A percentile compares a stretch with the other conserved stretches of the same genome.
Evolutionary conservation across 2,888 invertebrate species (phyloP).

Genomic region (Carterocephalus palaemon): DNA sequence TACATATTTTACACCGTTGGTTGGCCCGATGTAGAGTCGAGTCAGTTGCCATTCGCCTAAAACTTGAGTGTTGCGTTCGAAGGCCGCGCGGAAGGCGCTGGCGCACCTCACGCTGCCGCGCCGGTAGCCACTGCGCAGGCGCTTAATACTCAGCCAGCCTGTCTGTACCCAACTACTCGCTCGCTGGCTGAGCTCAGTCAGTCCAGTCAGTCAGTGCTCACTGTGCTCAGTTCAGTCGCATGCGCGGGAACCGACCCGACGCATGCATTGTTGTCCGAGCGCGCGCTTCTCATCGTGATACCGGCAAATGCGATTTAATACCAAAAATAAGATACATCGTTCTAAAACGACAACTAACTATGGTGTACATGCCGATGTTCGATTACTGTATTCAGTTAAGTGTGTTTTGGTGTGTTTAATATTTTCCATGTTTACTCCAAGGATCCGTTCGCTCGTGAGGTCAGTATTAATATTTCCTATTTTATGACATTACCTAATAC

Average conservation of each 20-base stretch:
- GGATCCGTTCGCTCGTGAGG: slow-evolving; percentile 34
- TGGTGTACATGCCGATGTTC: background rate
- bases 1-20: too few relatives aligned
- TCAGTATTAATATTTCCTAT: slow-evolving; percentile 36
- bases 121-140: slow-evolving; percentile 2
- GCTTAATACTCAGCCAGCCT: slow-evolving; percentile 1
- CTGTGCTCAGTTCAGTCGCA: too few relatives aligned
- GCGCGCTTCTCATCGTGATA: slow-evolving; percentile 6
- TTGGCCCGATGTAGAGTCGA: too few relatives aligned
- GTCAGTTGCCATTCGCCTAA: too few relatives aligned
- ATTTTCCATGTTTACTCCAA: slow-evolving; percentile 14
- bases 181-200: background rate
- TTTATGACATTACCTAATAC: slow-evolving; percentile 32
- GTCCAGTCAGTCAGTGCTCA: slow-evolving; percentile 21
- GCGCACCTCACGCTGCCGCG: slow-evolving; percentile 10
- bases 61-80: slow-evolving; percentile 27
- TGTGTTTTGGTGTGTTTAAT: background rate
- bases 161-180: background rate
- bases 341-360: background rate
- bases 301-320: slow-evolving; percentile 5
- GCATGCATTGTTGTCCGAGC: slow-evolving; percentile 38
- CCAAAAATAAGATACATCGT: background rate
- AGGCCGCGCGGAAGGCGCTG: slow-evolving; percentile 22
- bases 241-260: slow-evolving; percentile 46
- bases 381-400: background rate